Conservation (phyloP, 2,888 invertebrate species). For the Drosophila nigritarsus region DNA sequence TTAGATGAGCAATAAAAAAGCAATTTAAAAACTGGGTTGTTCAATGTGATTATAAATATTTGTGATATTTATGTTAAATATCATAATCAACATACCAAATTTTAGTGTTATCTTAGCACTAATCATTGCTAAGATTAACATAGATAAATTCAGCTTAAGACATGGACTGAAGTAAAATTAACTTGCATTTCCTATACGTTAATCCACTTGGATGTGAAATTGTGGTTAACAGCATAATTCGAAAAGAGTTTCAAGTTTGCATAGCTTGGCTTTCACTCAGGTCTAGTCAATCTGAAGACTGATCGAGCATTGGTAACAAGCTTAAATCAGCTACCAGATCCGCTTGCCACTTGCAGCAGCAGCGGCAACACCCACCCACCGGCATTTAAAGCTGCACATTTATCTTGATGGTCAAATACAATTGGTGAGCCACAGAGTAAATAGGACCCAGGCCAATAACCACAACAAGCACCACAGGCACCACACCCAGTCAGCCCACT, state of each 20-base stretch:
- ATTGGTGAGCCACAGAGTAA: slow-evolving; percentile 35
- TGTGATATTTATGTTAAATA: not conserved
- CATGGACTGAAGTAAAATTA: not conserved
- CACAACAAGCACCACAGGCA: slow-evolving; percentile 30
- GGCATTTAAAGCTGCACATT: slow-evolving; percentile 44
- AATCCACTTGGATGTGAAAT: not conserved
- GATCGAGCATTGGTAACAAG: slow-evolving; percentile 46
- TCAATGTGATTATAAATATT: not conserved
- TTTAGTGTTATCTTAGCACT: not conserved
- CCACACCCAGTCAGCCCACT: slow-evolving; percentile 75
- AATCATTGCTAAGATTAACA: not conserved
- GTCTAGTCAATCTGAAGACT: slow-evolving; percentile 28
- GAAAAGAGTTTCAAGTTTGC: not conserved
- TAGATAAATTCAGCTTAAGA: not conserved
- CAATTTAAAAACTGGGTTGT: not conserved
- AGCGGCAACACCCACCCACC: slow-evolving; percentile 46
- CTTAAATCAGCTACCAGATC: slow-evolving; percentile 57
- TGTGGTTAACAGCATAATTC: not conserved
- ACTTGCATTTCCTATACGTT: not conserved
- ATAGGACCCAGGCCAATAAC: slow-evolving; percentile 13
- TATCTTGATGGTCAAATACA: slow-evolving; percentile 68
- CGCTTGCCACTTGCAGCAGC: slow-evolving; percentile 39
- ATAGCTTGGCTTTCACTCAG: slow-evolving; percentile 30
- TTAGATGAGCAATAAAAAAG: not conserved
- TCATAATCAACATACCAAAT: not conserved